phyloP scores from a whole-genome alignment of 2,888 invertebrate genomes.

The Synanthedon myopaeformis region DNA sequence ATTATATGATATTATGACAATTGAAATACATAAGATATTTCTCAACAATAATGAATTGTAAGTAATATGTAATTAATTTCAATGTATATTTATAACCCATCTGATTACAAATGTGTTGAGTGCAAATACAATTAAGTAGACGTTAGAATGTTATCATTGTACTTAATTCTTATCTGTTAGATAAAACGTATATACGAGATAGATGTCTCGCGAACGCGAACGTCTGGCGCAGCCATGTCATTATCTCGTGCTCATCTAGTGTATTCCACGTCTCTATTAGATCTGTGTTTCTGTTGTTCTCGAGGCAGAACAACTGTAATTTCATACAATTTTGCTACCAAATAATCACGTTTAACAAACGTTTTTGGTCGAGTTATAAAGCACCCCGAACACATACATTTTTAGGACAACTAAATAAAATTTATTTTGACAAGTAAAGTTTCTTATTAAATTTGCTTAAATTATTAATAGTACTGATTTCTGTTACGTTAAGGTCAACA shows the following conservation, averaged over 20 bases:
- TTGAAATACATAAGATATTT: too few relatives aligned
- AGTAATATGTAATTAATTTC: too few relatives aligned
- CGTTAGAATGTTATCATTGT: too few relatives aligned
- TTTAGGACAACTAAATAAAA: neutral
- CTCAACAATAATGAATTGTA: too few relatives aligned
- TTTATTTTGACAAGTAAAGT: too few relatives aligned
- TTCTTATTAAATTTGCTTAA: too few relatives aligned
- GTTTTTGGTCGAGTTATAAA: neutral
- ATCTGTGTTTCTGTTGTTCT: conserved; percentile 1
- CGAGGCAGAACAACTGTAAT: conserved; percentile 27
- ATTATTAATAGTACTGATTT: too few relatives aligned
- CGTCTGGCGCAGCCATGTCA: neutral
- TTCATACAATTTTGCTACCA: conserved; percentile 39
- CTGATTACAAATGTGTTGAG: too few relatives aligned
- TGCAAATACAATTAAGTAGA: too few relatives aligned
- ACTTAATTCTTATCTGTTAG: neutral
- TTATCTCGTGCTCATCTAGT: neutral
- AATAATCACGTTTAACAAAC: conserved; percentile 50
- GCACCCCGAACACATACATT: neutral
- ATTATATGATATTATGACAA: too few relatives aligned
- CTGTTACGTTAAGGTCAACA: too few relatives aligned
- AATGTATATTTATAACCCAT: too few relatives aligned
- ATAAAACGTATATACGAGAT: neutral
- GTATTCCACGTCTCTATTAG: neutral
- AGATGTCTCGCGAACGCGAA: neutral